Evolutionary conservation across 2,888 invertebrate genomes (phyloP).

Genomic region (Pseudanteris insignis): DNA sequence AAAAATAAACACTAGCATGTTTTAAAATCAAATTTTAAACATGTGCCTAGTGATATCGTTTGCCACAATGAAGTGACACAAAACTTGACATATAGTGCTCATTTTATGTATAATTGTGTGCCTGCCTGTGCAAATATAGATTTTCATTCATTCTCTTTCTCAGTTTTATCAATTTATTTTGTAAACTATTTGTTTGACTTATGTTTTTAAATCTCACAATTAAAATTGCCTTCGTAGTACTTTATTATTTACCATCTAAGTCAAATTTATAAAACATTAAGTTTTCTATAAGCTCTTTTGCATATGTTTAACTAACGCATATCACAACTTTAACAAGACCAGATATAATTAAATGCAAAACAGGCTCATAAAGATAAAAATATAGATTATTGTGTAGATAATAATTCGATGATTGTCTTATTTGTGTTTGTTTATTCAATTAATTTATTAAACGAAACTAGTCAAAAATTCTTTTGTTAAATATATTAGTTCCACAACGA

Average conservation of each 20-base stretch:
- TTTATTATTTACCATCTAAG: too few relatives aligned
- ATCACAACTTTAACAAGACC: constrained; percentile 29
- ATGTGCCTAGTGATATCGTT: constrained; percentile 12
- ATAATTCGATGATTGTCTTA: constrained; percentile 19
- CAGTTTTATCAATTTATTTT: constrained; percentile 10
- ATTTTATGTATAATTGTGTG: too few relatives aligned
- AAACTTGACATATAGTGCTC: constrained; percentile 2
- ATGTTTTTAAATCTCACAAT: too few relatives aligned
- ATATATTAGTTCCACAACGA: too few relatives aligned
- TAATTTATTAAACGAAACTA: constrained; percentile 4
- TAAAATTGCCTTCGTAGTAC: too few relatives aligned
- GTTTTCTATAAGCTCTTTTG: too few relatives aligned
- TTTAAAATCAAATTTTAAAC: constrained; percentile 37
- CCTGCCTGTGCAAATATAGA: neutral
- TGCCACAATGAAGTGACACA: too few relatives aligned
- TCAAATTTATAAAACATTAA: too few relatives aligned
- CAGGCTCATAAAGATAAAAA: constrained; percentile 15
- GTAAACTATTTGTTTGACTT: too few relatives aligned
- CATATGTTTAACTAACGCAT: too few relatives aligned
- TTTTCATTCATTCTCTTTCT: neutral
- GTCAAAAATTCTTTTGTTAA: too few relatives aligned
- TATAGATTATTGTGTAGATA: constrained; percentile 1
- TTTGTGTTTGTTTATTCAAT: neutral
- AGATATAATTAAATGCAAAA: constrained; percentile 10
- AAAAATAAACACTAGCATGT: constrained; percentile 30